A percentile compares a stretch with the other conserved stretches of the same genome.
phyloP scores from a whole-genome alignment of 2,888 invertebrate genomes.

The Serrognathus titanus region DNA sequence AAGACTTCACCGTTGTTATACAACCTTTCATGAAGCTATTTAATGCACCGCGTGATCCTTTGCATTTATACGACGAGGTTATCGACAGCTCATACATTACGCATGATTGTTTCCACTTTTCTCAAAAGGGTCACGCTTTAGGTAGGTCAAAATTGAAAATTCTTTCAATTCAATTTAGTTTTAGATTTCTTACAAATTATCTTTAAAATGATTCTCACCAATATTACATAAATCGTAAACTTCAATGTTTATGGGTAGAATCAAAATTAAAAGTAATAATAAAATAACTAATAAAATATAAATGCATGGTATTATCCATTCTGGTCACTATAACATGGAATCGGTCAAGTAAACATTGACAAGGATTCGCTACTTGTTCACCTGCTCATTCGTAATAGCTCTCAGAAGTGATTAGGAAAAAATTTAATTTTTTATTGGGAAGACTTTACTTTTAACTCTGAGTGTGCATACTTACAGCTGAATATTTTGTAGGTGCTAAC shows the following conservation, averaged over 20 bases:
- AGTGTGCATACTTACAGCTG: background rate
- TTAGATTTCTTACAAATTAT: background rate
- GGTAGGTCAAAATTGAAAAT: slow-evolving; percentile 48
- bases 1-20: slow-evolving; percentile 69
- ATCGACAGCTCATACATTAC: slow-evolving; percentile 70
- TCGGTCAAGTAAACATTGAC: too few relatives aligned
- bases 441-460: too few relatives aligned
- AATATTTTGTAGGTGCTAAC: slow-evolving; percentile 58
- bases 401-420: too few relatives aligned
- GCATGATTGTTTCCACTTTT: slow-evolving; percentile 76
- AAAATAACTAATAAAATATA: too few relatives aligned
- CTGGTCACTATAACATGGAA: too few relatives aligned
- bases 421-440: too few relatives aligned
- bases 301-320: too few relatives aligned
- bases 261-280: background rate
- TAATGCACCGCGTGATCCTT: slow-evolving; percentile 57
- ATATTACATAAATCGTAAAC: background rate
- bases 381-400: too few relatives aligned
- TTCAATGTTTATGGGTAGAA: background rate
- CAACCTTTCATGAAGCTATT: slow-evolving; percentile 72
- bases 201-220: background rate
- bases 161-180: background rate
- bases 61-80: slow-evolving; percentile 49
- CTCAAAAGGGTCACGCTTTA: slow-evolving; percentile 74
- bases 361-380: too few relatives aligned